Evolutionary conservation across 2,888 invertebrate species (phyloP).

Genomic region (Teinopalpus imperialis): DNA sequence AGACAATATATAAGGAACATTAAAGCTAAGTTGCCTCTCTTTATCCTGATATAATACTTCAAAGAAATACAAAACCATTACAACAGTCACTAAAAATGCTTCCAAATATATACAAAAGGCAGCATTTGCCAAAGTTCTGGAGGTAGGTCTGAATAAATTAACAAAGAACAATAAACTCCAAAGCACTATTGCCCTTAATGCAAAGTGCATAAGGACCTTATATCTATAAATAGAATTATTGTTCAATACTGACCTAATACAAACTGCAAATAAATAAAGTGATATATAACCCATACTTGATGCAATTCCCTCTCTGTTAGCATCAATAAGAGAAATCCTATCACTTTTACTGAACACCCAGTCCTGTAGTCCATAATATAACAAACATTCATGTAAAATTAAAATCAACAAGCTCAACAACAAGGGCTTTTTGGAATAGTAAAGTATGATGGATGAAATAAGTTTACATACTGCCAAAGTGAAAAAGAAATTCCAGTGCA

Average conservation of each 20-base stretch:
- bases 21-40: constrained; percentile 35
- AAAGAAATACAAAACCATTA: constrained; percentile 77
- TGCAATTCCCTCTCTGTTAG: constrained; percentile 95
- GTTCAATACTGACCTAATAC: constrained; percentile 81
- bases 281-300: constrained; percentile 93
- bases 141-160: constrained; percentile 81
- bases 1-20: constrained; percentile 82
- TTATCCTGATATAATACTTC: constrained; percentile 71
- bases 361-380: constrained; percentile 83
- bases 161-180: constrained; percentile 72
- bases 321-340: constrained; percentile 84
- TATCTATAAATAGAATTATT: constrained; percentile 47
- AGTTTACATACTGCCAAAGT: constrained; percentile 93
- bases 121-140: constrained; percentile 91
- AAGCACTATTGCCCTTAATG: constrained; percentile 43
- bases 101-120: constrained; percentile 91
- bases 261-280: constrained; percentile 89
- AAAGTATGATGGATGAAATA: constrained; percentile 84
- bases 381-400: constrained; percentile 84
- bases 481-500: constrained; percentile 99
- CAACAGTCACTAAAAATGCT: constrained; percentile 81
- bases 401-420: constrained; percentile 80
- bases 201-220: constrained; percentile 38
- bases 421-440: constrained; percentile 75
- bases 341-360: constrained; percentile 85